These are phyloP conservation scores for Meteorus sp. DNA, from an alignment of 1,140 invertebrate genomes.

Conservation along the genomic window DNA sequence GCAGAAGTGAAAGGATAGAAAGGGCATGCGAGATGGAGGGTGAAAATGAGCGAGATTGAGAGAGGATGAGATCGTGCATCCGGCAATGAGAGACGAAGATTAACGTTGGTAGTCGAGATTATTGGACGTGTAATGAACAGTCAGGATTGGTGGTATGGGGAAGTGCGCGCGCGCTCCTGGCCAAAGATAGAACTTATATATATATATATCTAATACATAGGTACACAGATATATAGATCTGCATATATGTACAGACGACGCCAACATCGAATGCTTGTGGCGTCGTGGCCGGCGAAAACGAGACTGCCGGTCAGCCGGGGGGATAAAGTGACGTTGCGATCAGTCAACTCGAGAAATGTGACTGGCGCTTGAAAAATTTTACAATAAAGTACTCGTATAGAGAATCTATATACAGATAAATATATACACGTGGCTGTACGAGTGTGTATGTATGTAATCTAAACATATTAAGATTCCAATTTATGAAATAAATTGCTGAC, in stretches of 20 bases:
- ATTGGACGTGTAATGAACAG: conserved; percentile 21
- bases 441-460: not conserved
- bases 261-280: no score
- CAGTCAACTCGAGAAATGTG: no score
- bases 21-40: not conserved
- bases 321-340: no score
- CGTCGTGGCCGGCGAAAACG: no score
- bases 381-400: no score
- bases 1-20: not conserved
- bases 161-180: not conserved
- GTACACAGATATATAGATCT: not conserved
- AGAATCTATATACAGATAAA: no score
- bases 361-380: no score
- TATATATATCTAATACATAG: not conserved
- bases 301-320: no score
- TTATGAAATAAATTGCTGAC: not conserved
- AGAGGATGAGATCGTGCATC: conserved; percentile 3
- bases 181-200: not conserved
- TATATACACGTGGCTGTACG: no score
- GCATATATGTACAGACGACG: no score
- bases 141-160: not conserved
- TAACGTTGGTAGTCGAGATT: conserved; percentile 15
- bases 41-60: not conserved
- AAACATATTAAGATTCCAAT: not conserved
- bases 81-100: conserved; percentile 18